Conservation (phyloP, 2,797 vertebrate genomes). For the Lepidocolaptes lacrymiger region DNA sequence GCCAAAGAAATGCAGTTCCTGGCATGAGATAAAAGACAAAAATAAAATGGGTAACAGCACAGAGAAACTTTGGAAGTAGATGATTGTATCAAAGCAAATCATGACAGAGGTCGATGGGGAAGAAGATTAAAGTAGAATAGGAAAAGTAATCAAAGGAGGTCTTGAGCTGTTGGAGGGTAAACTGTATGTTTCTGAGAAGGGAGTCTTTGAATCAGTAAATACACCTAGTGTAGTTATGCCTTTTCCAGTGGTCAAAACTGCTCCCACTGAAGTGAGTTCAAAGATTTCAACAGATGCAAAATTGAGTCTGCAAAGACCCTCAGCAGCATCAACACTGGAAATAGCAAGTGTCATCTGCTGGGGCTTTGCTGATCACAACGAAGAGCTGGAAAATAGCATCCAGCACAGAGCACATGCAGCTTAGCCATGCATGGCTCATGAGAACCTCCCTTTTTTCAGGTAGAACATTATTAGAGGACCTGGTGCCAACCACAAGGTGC, state of each 20-base stretch:
- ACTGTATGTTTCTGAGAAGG: not conserved
- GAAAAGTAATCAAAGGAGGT: not conserved
- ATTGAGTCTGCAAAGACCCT: not conserved
- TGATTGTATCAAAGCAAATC: not conserved
- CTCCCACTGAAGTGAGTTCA: not conserved
- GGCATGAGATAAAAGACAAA: constrained; percentile 13
- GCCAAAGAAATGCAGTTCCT: not conserved
- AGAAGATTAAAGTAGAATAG: constrained; percentile 7
- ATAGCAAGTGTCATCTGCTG: not conserved
- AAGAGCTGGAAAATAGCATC: not conserved
- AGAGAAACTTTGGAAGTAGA: not conserved
- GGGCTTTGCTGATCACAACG: not conserved
- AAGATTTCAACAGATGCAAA: not conserved
- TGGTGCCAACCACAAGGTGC: not conserved
- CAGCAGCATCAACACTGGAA: not conserved
- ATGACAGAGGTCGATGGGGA: not conserved
- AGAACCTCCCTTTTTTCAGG: not conserved
- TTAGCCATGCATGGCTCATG: not conserved
- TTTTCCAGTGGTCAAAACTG: not conserved
- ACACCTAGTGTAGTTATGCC: not conserved
- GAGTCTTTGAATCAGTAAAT: not conserved
- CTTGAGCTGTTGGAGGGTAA: not conserved
- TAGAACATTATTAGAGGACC: not conserved
- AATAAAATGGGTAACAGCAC: not conserved
- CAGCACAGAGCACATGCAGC: rapidly evolving